Evolutionary conservation across 2,113 vertebrate genomes (phyloP), one percentile per base, ranked within the genome.

Genomic region (Phycodurus eques): DNA sequence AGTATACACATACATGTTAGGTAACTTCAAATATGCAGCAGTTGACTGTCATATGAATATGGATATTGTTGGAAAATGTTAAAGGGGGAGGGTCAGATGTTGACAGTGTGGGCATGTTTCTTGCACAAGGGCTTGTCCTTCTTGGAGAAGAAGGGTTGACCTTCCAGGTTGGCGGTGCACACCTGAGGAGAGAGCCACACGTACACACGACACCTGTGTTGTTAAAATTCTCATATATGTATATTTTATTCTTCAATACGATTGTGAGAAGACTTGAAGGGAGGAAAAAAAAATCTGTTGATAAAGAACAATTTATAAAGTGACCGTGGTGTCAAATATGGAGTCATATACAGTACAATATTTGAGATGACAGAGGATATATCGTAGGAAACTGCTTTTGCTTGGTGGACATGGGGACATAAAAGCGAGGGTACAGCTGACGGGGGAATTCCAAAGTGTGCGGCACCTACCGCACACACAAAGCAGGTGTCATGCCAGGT

Each of bases 401-500:
- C 53, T 20, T 22, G 20, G 20, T n/a, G 20, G 7, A 22, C 22
- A 56, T 56, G 20, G 8, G 20, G 7, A 22, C n/a, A 56, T 56
- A 1, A n/a, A n/a, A 7, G 8, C n/a, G 20, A 51, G 17, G 53
- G 53, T 56, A 20, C n/a, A 6, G 6, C 53, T 22, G 53, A 56
- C 1, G 59, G 31, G n/a, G 0, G 31, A 35, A 60, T 35, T 33
- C 14, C 31, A 33, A 61, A 35, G 10, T 42, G 42, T 44, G 91
- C 90, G 51, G 47, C 88, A 22, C 91, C 7, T 93, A 99, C 98
- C 0, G 94, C 91, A 74, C 98, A 99, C 12, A 99, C 97, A 72
- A 99, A 99, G 89, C 98, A 99, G 78, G 96, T 99, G 83, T 99
- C 97, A 5, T 99, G 98, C 97, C 96, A 99, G 84, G 94, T 98